Evolutionary conservation across 2,113 vertebrate species (phyloP).

Genomic region (Paradoxurus hermaphroditus): DNA sequence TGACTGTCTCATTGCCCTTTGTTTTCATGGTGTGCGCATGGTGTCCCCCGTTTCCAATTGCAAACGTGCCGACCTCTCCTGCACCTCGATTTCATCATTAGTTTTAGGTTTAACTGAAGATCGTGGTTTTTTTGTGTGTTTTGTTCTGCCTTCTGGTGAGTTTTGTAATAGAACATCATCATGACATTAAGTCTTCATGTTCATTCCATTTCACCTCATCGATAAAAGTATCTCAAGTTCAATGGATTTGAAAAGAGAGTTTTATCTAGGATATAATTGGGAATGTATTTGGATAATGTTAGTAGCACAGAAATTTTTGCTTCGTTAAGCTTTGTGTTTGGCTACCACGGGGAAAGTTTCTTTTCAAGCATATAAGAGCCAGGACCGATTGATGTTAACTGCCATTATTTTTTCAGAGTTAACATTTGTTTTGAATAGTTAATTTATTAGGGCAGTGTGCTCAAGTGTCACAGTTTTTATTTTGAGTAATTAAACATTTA

Average conservation of each 20-base stretch:
- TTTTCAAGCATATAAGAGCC: constrained; percentile 29
- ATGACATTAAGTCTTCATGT: neutral
- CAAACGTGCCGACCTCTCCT: neutral
- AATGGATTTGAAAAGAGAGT: constrained; percentile 36
- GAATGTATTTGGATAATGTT: constrained; percentile 9
- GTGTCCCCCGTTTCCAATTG: constrained; percentile 64
- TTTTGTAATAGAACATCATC: constrained; percentile 42
- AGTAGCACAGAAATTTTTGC: constrained; percentile 54
- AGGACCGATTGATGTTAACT: constrained; percentile 59
- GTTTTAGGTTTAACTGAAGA: neutral
- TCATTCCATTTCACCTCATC: constrained; percentile 41
- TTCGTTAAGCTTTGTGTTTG: constrained; percentile 10
- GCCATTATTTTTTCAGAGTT: constrained; percentile 43
- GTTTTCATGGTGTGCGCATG: neutral
- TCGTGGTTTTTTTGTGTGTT: constrained; percentile 23
- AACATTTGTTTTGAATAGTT: constrained; percentile 60
- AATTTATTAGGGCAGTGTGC: constrained; percentile 31
- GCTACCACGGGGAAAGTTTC: constrained; percentile 66
- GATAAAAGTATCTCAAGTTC: constrained; percentile 38
- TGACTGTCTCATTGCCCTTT: neutral
- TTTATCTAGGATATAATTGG: constrained; percentile 49
- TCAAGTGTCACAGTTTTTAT: neutral
- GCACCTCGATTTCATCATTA: neutral
- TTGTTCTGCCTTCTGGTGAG: constrained; percentile 65
- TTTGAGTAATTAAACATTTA: constrained; percentile 37